Base-by-base conservation (phyloP, 2,888 invertebrate genomes). In the Omphaloscelis lunosa region DNA sequence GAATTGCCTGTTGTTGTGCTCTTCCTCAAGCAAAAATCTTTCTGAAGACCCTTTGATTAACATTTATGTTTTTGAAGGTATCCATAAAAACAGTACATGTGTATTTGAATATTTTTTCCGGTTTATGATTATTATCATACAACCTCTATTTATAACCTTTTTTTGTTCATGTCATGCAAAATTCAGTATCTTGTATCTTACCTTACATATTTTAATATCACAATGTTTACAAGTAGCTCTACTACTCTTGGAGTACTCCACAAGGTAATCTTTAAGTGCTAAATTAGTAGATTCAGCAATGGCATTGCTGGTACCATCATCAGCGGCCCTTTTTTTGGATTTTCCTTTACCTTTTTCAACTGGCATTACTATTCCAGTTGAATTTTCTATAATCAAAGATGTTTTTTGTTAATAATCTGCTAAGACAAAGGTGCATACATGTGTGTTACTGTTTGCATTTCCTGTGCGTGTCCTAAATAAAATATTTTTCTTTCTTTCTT, bases 191-290 rank as follows among this genome's bases (percentile, higher is more conserved):
- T 15, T 34, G n/a, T 68, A 17, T 29, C 68, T 92, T 93, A 98
- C 97, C 97, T 99, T 98, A 77, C 97, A 96, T 89, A 99, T 99
- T 91, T 98, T 98, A 78, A 98, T 97, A 84, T 98, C 98, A 94
- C 99, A 99, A 0, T 98, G 98, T 78, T 97, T 96, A 91, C 99
- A 99, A 23, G 96, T 96, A 48, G 99, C 98, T 71, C 98, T 97
- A 83, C 97, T 98, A 3, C 98, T 98, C 92, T 99, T 99, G 0
- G 99, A 97, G 95, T 99, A 99, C 92, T 99, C 99, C 23, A 98
- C 97, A 9, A 93, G 94, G 92, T 98, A 99, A 93, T 99, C 94
- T 80, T 97, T 97, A 1, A 97, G 84, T 1, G 96, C 93, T 61
- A 85, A 61, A n/a, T 56, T 72, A 56, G 59, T 75, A 15, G 85